Base-by-base conservation (phyloP, 2,797 vertebrate species). In the Lerista edwardsae region DNA sequence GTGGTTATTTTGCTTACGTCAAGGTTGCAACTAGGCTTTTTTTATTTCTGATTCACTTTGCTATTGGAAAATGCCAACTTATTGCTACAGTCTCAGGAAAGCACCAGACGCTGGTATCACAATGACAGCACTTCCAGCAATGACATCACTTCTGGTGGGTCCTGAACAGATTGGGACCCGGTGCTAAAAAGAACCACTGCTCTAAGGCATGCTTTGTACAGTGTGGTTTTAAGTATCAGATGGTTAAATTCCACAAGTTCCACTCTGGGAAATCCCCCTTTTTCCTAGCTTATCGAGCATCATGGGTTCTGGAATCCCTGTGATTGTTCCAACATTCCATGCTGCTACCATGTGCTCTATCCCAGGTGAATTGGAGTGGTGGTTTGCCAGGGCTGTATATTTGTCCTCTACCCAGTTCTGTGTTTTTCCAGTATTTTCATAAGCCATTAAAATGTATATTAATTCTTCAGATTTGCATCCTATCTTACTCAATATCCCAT, bases 181-280 rank as follows among this genome's bases (percentile, higher is more conserved):
- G 6, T 14, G 14, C 6, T 51, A 14, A 51, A 14, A 51, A 14
- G 47, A 14, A 6, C 14, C 6, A 51, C 6, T 6, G 6, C 14
- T 51, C 6, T 6, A 51, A 51, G 14, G 21, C 59, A 23, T 5
- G 25, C 5, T 61, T 61, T 55, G 51, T 36, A 15, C 7, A 39
- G 36, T 21, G 23, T 36, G 36, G 8, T 71, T 39, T 34, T 3
- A 23, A 25, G 23, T 61, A 23, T 8, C 6, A 23, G 9, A 59
- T 4, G n/a, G 90, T 90, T 73, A 91, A 82, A 88, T 91, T 90
- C 90, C 89, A 86, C 23, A 25, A 3, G 23, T 25, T 12, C 7
- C 14, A 12, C 25, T 6, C 61, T 79, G n/a, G 51, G 67, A 5
- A 8, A 59, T 6, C n/a, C 36, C 82, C 67, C 51, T 61, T 69